Evolutionary conservation across 2,113 vertebrate genomes (phyloP).

Genomic region (Pterocles burchelli): DNA sequence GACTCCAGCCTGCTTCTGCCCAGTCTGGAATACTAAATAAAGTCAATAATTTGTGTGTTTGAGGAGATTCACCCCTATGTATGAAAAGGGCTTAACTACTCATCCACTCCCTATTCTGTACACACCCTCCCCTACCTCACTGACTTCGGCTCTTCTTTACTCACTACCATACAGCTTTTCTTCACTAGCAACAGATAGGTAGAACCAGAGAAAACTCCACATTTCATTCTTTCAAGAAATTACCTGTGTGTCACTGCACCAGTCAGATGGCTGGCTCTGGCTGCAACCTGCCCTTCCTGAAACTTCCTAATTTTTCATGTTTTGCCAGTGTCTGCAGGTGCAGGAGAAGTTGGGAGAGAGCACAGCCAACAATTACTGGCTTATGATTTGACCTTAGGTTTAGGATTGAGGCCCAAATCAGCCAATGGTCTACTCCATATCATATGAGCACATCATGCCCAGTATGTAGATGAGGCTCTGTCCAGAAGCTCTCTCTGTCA

Average conservation of each 20-base stretch:
- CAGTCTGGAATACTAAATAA: not conserved
- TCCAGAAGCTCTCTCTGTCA: no score
- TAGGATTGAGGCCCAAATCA: no score
- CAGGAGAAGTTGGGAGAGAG: no score
- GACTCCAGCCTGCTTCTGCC: accelerated
- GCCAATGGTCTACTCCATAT: no score
- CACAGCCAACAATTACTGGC: no score
- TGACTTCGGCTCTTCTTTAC: not conserved
- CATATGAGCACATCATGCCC: no score
- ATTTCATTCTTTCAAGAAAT: not conserved
- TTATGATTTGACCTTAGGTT: no score
- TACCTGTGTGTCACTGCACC: not conserved
- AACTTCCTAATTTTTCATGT: not conserved
- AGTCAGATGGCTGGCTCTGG: not conserved
- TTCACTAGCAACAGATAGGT: not conserved
- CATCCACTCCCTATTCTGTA: not conserved
- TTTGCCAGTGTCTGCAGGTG: no score
- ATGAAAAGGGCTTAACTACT: not conserved
- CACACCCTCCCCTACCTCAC: not conserved
- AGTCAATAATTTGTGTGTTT: not conserved
- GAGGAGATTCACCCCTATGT: not conserved
- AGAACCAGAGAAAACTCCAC: not conserved
- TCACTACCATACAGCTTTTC: not conserved
- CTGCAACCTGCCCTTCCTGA: not conserved
- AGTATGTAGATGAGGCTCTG: no score